Base-by-base conservation (phyloP, 2,113 vertebrate species). In the Tachuris rubrigastra region DNA sequence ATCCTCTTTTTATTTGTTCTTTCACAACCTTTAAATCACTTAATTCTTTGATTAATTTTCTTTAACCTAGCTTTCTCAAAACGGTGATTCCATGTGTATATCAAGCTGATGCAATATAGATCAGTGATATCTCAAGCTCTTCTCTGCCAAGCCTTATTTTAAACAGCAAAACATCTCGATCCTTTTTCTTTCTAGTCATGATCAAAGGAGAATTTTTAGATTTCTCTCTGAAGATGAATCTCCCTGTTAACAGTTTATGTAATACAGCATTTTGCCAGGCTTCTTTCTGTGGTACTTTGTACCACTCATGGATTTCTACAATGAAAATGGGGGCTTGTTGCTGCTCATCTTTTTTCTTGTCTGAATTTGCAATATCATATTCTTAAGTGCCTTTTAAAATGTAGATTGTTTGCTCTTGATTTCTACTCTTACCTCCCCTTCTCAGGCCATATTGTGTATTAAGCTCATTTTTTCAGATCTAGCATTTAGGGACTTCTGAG, bases 191-290 rank as follows among this genome's bases (percentile, higher is more conserved):
- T 86, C 60, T 81, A 67, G 30, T 90, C 8, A 6, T 79, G 85
- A 96, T 85, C 76, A 71, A 95, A 93, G 69, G 72, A 71, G 79
- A 85, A 81, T 67, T 92, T 87, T 91, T 80, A 80, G 78, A 37
- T 75, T 87, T 90, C 50, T 93, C 50, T 79, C 85, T 80, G 72
- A 80, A 83, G 67, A 75, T 23, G 30, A 75, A 67, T 87, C 39
- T 94, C 46, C 50, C 37, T 85, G 55, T 77, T 92, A 87, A 37
- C 63, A 74, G 79, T 67, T 83, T 55, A 67, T 74, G 49, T 85
- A 80, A 67, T 77, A n/a, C 41, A 90, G 79, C 37, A 12, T 74
- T 95, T 83, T 93, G 42, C 35, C 69, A 31, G 31, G 75, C 65
- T 22, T 88, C 76, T 72, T 81, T 88, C 75, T 87, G 42, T 80